phyloP scores from a whole-genome alignment of 2,797 vertebrate species.

The Siniperca undulata region DNA sequence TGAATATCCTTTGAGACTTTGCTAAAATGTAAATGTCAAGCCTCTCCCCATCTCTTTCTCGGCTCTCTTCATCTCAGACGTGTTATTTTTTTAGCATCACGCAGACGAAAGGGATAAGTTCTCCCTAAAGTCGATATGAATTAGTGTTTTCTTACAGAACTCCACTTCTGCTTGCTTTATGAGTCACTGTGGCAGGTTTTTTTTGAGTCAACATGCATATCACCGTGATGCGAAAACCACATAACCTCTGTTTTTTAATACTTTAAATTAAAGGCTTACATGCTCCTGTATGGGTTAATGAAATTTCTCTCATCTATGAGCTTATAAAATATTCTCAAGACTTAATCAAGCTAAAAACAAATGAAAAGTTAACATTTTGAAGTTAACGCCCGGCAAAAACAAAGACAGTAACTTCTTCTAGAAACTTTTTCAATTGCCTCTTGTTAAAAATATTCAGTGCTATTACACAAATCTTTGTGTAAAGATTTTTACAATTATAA shows the following conservation, averaged over 20 bases:
- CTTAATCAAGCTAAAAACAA: constrained; percentile 35
- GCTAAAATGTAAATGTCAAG: constrained; percentile 72
- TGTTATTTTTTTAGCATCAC: background rate
- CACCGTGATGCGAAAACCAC: constrained; percentile 37
- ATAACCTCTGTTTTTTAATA: constrained; percentile 47
- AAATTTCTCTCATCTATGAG: constrained; percentile 32
- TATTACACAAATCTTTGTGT: background rate
- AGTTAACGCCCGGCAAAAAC: constrained; percentile 4
- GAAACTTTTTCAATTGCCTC: constrained; percentile 1
- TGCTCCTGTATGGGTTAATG: constrained; percentile 37
- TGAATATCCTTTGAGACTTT: constrained; percentile 55
- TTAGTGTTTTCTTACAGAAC: constrained; percentile 32
- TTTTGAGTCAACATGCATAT: constrained; percentile 26
- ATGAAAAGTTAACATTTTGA: constrained; percentile 36
- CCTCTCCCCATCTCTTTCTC: constrained; percentile 28
- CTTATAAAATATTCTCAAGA: constrained; percentile 38
- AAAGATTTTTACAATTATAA: background rate
- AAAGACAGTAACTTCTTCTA: background rate
- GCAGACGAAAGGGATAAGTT: constrained; percentile 52
- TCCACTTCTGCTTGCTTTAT: constrained; percentile 40
- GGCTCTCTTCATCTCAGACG: constrained; percentile 12
- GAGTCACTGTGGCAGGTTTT: constrained; percentile 27
- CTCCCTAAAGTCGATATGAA: constrained; percentile 32
- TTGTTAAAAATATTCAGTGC: background rate
- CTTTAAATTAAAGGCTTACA: constrained; percentile 62